Conservation (phyloP, 2,888 invertebrate genomes). For the Aporophyla nigra region DNA sequence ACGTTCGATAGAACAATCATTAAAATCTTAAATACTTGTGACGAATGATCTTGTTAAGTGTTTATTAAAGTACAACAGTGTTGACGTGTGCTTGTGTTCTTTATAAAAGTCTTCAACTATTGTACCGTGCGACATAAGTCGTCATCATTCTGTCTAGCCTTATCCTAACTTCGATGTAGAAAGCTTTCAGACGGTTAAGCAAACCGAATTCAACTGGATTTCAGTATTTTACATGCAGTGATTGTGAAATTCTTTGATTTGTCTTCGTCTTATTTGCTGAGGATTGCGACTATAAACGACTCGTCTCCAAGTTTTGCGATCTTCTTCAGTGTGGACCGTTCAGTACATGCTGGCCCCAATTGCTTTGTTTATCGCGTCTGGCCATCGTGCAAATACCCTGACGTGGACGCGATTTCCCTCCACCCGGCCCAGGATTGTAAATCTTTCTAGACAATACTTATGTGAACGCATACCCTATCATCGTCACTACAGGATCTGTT, state of each 20-base stretch:
- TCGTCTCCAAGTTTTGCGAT: background rate
- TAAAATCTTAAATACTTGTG: conserved; percentile 17
- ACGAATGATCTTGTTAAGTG: background rate
- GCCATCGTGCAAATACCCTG: background rate
- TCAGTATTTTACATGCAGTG: background rate
- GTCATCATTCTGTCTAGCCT: background rate
- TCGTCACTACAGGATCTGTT: no score
- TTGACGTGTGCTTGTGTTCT: background rate
- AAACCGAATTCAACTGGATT: background rate
- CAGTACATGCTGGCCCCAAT: no score
- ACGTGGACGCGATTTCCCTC: background rate
- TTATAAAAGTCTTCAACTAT: background rate
- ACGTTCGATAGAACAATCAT: conserved; percentile 16
- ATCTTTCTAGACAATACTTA: background rate
- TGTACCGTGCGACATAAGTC: background rate
- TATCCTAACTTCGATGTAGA: background rate
- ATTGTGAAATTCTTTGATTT: no score
- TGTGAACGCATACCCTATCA: background rate
- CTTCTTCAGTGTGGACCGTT: no score
- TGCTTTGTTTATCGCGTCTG: no score
- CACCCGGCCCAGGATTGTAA: no score
- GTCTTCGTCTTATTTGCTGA: background rate
- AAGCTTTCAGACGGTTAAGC: background rate
- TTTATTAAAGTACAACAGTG: background rate
- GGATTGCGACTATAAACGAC: background rate